Conservation (phyloP, 1,140 invertebrate genomes). For the Lerema accius region DNA sequence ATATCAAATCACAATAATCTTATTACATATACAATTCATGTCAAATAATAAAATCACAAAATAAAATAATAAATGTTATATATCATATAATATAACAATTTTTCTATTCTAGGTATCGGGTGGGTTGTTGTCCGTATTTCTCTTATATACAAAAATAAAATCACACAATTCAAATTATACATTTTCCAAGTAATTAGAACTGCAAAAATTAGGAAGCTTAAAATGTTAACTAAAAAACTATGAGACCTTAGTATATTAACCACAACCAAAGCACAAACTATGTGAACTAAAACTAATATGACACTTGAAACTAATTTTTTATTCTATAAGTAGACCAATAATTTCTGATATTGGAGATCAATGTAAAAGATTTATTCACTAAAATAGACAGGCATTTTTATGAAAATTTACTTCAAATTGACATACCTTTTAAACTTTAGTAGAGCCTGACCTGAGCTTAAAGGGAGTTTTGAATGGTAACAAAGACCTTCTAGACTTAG, state of each 20-base stretch:
- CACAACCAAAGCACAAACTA: constrained; percentile 28
- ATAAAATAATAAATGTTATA: constrained; percentile 34
- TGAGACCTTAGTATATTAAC: constrained; percentile 18
- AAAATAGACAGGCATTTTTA: constrained; percentile 5
- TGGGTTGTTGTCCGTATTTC: constrained; percentile 77
- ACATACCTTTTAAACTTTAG: constrained; percentile 54
- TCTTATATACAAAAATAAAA: constrained; percentile 59
- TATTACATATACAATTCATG: constrained; percentile 21
- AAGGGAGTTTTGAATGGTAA: constrained; percentile 80
- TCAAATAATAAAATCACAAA: constrained; percentile 11
- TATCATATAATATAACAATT: constrained; percentile 47
- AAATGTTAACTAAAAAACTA: constrained; percentile 19
- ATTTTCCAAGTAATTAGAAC: constrained; percentile 40
- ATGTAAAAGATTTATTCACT: not conserved
- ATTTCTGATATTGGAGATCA: constrained; percentile 37
- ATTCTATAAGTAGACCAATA: constrained; percentile 35
- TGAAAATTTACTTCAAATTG: not conserved
- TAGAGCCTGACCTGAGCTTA: constrained; percentile 69
- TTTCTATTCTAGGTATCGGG: constrained; percentile 68
- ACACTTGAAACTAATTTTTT: constrained; percentile 31
- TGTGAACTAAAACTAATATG: constrained; percentile 32
- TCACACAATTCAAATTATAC: constrained; percentile 43
- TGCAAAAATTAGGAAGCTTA: constrained; percentile 28
- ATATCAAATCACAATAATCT: constrained; percentile 1
- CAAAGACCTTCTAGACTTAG: constrained; percentile 70